These are phyloP conservation scores for Octodon degus DNA, from an alignment of 2,113 vertebrate species.

Conservation along the genomic window DNA sequence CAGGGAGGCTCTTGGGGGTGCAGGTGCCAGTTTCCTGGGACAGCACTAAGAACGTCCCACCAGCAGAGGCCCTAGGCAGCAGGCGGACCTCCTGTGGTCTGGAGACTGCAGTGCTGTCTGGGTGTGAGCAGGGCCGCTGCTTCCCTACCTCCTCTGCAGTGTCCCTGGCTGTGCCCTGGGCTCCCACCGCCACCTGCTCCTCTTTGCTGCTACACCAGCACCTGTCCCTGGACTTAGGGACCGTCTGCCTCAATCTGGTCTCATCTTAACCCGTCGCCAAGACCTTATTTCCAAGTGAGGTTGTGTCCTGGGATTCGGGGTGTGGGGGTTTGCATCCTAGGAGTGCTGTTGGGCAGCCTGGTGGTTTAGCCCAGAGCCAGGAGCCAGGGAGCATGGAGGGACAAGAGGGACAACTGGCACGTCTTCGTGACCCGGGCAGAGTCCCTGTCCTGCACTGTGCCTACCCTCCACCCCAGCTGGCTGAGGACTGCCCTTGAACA, in stretches of 20 bases:
- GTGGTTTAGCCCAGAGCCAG: background rate
- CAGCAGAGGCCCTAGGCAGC: accelerated
- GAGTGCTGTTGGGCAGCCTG: no score
- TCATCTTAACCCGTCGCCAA: background rate
- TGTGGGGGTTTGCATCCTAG: background rate
- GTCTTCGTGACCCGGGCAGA: background rate
- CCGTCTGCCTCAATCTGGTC: background rate
- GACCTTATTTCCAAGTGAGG: background rate
- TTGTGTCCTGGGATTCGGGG: background rate
- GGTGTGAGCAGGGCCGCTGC: background rate
- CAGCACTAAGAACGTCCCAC: background rate
- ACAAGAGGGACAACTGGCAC: background rate
- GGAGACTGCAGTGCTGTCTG: background rate
- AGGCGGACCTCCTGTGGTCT: background rate
- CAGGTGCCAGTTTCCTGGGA: background rate
- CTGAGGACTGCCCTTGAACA: background rate
- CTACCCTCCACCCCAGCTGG: background rate
- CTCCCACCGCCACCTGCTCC: accelerated
- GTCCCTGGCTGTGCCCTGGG: background rate
- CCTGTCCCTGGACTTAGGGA: background rate
- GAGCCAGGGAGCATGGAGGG: background rate
- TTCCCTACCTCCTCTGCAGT: accelerated
- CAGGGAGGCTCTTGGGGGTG: background rate
- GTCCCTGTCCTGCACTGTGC: accelerated
- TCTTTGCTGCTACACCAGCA: background rate